Base-by-base conservation (phyloP, 2,888 invertebrate genomes). In the Agrotis clavis region DNA sequence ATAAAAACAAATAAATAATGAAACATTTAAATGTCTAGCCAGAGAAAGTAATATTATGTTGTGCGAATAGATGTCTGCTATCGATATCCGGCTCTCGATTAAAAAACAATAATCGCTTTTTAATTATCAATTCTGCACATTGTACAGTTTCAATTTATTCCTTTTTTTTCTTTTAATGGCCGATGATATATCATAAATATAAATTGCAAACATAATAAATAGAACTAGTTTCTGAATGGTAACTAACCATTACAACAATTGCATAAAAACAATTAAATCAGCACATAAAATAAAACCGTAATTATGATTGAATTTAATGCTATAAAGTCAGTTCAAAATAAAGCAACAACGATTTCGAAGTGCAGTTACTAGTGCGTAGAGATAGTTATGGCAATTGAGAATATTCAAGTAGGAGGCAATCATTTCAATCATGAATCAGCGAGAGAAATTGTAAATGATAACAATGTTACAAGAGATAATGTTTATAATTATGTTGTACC, bases 51-150 rank as follows among this genome's bases (percentile, higher is more conserved):
- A 67, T n/a, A 78, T 65, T 67, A 63, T 71, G 51, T 67, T 85
- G 72, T 76, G 63, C 76, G 14, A 75, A 78, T 73, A 66, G 67
- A 16, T 65, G 51, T 74, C 59, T 69, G 67, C 62, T 66, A 71
- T 77, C 68, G 21, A 70, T 76, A 54, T 83, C 73, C 77, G 77
- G 71, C 51, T 78, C 54, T 74, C 53, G 67, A 57, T 61, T 60
- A 64, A 70, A 78, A 72, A 50, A 30, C 70, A 77, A 82, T 72
- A 74, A 83, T 79, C 54, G 59, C 45, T 67, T 81, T 75, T 79
- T 85, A 82, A 86, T 86, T 77, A 79, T 79, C 70, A 61, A 79
- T 74, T 74, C 80, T 79, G 67, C 53, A 62, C 59, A 74, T 73
- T 47, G 61, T 71, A 45, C 25, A 51, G 61, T 67, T 78, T 71